A percentile compares a stretch with the other conserved stretches of the same genome.
Conservation (phyloP, 1,140 invertebrate species). For the Calliopsis andreniformis region DNA sequence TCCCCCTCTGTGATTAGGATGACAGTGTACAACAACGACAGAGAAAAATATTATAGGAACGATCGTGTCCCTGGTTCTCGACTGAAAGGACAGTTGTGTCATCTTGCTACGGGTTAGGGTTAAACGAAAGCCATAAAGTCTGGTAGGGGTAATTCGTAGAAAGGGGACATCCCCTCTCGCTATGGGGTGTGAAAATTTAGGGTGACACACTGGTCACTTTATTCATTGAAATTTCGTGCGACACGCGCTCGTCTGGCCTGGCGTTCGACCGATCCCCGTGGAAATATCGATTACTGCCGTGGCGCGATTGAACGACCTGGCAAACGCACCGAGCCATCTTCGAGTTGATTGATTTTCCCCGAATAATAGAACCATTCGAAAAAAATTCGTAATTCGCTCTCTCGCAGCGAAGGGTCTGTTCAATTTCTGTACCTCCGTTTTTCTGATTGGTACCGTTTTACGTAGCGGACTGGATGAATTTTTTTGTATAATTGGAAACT, state of each 20-base stretch:
- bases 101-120: conserved; percentile 39
- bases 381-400: background rate
- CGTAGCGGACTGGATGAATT: no score
- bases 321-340: conserved; percentile 36
- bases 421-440: background rate
- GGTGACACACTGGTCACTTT: conserved; percentile 51
- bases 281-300: conserved; percentile 45
- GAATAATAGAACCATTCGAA: conserved; percentile 36
- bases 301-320: conserved; percentile 51
- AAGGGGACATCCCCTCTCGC: conserved; percentile 5
- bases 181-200: conserved; percentile 52
- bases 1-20: conserved; percentile 48
- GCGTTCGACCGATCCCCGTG: conserved; percentile 34
- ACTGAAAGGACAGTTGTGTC: background rate
- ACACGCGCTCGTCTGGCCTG: conserved; percentile 15
- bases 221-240: conserved; percentile 59
- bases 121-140: conserved; percentile 53
- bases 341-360: conserved; percentile 49
- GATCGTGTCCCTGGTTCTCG: conserved; percentile 26
- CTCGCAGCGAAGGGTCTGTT: no score
- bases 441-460: no score
- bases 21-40: conserved; percentile 2
- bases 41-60: conserved; percentile 35
- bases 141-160: conserved; percentile 24
- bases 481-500: no score